phyloP scores from a whole-genome alignment of 92 coral and sea anemone genomes.

The Hydrozoanthus gracilis region DNA sequence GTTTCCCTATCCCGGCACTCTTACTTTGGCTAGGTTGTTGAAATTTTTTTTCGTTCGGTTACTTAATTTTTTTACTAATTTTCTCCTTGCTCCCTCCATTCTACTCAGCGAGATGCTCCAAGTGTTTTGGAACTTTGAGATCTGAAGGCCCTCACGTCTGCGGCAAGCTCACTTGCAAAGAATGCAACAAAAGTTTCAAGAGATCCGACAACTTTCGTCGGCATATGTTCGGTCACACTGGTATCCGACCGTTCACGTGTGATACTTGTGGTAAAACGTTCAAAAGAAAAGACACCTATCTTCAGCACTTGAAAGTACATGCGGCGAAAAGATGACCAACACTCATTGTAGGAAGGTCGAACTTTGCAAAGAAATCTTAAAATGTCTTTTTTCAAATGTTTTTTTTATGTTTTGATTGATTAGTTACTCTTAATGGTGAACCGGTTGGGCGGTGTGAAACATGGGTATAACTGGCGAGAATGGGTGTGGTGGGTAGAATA shows the following conservation, averaged over 20 bases:
- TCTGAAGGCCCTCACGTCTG: neutral
- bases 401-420: too few species aligned
- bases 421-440: too few species aligned
- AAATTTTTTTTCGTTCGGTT: neutral
- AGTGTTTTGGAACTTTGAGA: neutral
- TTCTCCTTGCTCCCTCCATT: neutral
- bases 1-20: too few species aligned
- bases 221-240: slow-evolving; percentile 6
- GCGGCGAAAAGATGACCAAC: too few species aligned
- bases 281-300: slow-evolving; percentile 20
- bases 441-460: too few species aligned
- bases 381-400: too few species aligned
- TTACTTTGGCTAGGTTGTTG: too few species aligned
- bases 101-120: neutral
- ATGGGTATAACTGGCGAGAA: too few species aligned
- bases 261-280: neutral
- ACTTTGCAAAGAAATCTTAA: too few species aligned
- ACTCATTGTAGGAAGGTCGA: too few species aligned
- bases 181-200: neutral
- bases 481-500: too few species aligned
- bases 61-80: neutral
- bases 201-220: neutral
- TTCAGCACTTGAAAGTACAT: neutral
- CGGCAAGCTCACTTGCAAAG: neutral
- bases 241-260: neutral